Evolutionary conservation across 2,888 invertebrate genomes (phyloP).

Genomic region (Conomelus anceps): DNA sequence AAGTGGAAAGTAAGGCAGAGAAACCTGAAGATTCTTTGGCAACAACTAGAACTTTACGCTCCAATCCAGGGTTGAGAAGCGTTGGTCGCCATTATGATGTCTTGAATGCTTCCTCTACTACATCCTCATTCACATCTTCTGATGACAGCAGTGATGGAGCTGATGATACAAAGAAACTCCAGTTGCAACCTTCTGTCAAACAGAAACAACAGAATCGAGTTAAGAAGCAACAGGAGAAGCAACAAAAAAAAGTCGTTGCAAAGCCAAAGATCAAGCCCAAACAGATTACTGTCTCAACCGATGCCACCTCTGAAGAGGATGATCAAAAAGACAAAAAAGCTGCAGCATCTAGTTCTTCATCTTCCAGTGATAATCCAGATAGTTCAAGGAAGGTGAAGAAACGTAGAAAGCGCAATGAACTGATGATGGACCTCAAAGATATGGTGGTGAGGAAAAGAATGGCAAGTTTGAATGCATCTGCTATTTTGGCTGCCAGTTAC

Average conservation of each 20-base stretch:
- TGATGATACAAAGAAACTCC: constrained; percentile 23
- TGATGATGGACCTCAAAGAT: constrained; percentile 74
- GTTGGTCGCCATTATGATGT: constrained; percentile 81
- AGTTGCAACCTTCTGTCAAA: constrained; percentile 20
- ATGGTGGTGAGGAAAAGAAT: constrained; percentile 84
- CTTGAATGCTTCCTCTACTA: constrained; percentile 57
- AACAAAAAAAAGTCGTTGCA: constrained; percentile 35
- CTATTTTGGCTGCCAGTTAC: constrained; percentile 83
- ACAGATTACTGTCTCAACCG: constrained; percentile 38
- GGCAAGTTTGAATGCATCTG: constrained; percentile 86
- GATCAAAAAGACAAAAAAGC: constrained; percentile 37
- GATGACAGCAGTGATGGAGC: constrained; percentile 40
- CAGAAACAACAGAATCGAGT: constrained; percentile 37
- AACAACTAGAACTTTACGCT: constrained; percentile 53
- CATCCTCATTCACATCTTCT: constrained; percentile 30
- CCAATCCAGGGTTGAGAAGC: constrained; percentile 67
- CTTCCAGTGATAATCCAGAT: constrained; percentile 27
- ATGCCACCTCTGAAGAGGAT: constrained; percentile 40
- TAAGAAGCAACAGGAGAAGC: constrained; percentile 37
- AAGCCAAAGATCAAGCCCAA: constrained; percentile 26
- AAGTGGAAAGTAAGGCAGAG: neutral
- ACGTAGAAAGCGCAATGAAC: constrained; percentile 51
- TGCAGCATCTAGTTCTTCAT: neutral
- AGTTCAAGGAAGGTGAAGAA: constrained; percentile 43
- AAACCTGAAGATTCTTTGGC: neutral